phyloP scores from a whole-genome alignment of 2,113 vertebrate species.

The Paramormyrops kingsleyae region DNA sequence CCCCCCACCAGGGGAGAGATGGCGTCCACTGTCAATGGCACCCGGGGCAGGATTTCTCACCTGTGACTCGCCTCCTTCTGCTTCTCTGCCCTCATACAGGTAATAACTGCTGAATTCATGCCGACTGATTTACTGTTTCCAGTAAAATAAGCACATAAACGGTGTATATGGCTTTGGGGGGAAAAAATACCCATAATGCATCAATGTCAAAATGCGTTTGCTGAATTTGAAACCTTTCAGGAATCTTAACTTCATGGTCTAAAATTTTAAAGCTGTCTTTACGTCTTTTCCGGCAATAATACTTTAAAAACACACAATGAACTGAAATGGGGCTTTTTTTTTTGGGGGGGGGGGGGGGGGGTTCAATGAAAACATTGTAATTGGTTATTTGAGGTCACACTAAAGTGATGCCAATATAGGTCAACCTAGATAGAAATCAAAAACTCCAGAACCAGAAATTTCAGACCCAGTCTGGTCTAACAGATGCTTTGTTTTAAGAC shows the following conservation, averaged over 20 bases:
- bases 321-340: background rate
- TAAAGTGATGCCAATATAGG: background rate
- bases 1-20: background rate
- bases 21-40: background rate
- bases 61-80: background rate
- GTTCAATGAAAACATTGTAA: background rate
- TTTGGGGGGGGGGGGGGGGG: too few species aligned
- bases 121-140: background rate
- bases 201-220: background rate
- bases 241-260: background rate
- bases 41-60: background rate
- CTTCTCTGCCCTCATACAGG: background rate
- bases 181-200: background rate
- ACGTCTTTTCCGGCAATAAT: background rate
- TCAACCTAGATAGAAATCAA: background rate
- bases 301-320: background rate
- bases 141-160: background rate
- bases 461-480: background rate
- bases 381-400: background rate
- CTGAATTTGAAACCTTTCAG: background rate
- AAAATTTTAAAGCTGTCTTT: background rate
- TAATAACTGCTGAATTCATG: background rate
- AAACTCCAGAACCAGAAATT: background rate
- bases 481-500: background rate
- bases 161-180: background rate